Base-by-base conservation (phyloP, 2,113 vertebrate genomes). In the Phoenicopterus ruber region DNA sequence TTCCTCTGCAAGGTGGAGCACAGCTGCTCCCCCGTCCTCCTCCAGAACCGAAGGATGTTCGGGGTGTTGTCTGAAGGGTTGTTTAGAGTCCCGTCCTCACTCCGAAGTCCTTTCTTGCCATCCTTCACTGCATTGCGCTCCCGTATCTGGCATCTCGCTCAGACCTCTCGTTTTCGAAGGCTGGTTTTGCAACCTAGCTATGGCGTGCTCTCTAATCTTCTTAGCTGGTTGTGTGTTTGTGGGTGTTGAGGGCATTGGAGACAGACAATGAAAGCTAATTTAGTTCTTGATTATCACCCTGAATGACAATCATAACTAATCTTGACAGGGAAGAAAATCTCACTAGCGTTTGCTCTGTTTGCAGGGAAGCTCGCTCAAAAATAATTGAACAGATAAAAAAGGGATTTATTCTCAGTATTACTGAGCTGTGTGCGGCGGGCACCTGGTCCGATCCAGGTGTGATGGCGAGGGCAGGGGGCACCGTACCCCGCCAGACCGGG, bases 361-460 rank as follows among this genome's bases (percentile, higher is more conserved):
- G 73, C 44, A 20, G 66, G 40, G 67, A 44, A 83, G 55, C n/a
- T 55, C 14, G 14, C n/a, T 61, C 6, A 16, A 12, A 50, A 73
- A 42, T 38, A 54, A 44, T 22, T 2, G 69, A 36, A n/a, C 7
- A 9, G 50, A 34, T 73, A 22, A 17, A 86, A 55, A 29, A 59
- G 71, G 50, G 62, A 25, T 76, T 82, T n/a, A n/a, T 63, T 42
- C 65, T 49, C 21, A 2, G 2, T 11, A 5, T 10, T 11, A 2
- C 16, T 8, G 36, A 47, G 6, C 17, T 5, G 13, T 2, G 20
- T 5, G 32, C 1, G 2, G 24, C 0, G 9, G 69, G 24, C 59
- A n/a, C 28, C 31, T 6, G 10, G 11, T 14, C 1, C 0, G 28
- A 6, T 26, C 29, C 1, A 1, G 34, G 55, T 18, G 72, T 5